Evolutionary conservation across 2,888 invertebrate genomes (phyloP).

Genomic region (Luffia ferchaultella): DNA sequence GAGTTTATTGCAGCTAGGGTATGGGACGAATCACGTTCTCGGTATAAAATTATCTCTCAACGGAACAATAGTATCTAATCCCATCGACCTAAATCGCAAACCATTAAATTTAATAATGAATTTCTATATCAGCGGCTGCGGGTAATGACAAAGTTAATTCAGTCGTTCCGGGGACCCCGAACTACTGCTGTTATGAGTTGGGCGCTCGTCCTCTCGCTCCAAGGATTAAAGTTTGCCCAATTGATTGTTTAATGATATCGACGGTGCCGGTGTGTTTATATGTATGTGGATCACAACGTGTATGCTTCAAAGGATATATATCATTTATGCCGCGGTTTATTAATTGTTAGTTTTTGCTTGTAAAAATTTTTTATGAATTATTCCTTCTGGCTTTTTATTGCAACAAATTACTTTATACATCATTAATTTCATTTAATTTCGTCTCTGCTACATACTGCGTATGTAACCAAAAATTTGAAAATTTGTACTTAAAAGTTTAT

Average conservation of each 20-base stretch:
- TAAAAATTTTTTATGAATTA: no score
- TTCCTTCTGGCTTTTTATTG: no score
- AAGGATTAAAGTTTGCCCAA: slow-evolving; percentile 21
- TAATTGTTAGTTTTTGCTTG: no score
- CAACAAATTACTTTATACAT: no score
- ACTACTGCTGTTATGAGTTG: slow-evolving; percentile 6
- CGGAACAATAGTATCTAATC: slow-evolving; percentile 10
- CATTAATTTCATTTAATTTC: no score
- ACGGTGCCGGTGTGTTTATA: slow-evolving; percentile 3
- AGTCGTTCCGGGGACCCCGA: slow-evolving; percentile 3
- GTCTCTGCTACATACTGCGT: no score
- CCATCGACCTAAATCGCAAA: slow-evolving; percentile 9
- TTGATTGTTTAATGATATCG: slow-evolving; percentile 29
- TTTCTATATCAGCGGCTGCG: slow-evolving; percentile 21
- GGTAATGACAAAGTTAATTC: slow-evolving; percentile 22
- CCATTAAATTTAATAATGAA: slow-evolving; percentile 28
- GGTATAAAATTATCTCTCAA: slow-evolving; percentile 4
- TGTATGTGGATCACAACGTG: background rate
- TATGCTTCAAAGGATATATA: no score
- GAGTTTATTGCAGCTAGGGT: background rate
- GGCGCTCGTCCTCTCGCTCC: background rate
- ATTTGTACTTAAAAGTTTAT: no score
- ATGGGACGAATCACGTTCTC: background rate
- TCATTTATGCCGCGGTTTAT: no score
- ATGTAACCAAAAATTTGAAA: no score